Evolutionary conservation across 2,888 invertebrate species (phyloP).

Genomic region (Hirtodrosophila histrioides): DNA sequence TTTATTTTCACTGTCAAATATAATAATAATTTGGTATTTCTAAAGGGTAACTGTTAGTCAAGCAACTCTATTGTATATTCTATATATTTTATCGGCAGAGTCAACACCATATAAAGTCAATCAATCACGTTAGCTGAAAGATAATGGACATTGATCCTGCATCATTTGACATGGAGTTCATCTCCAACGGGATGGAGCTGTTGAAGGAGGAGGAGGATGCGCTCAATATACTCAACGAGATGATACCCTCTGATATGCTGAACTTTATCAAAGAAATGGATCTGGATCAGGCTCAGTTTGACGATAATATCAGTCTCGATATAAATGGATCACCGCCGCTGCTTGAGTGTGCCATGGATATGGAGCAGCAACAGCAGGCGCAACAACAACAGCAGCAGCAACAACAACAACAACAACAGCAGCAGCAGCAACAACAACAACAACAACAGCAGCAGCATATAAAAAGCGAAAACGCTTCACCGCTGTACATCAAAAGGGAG

Average conservation of each 20-base stretch:
- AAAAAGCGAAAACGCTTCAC: slow-evolving; percentile 64
- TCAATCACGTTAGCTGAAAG: slow-evolving; percentile 20
- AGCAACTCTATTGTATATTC: slow-evolving; percentile 2
- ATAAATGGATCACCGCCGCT: slow-evolving; percentile 51
- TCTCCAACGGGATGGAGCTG: slow-evolving; percentile 74
- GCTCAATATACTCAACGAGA: slow-evolving; percentile 82
- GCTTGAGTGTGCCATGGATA: slow-evolving; percentile 62
- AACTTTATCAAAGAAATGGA: slow-evolving; percentile 81
- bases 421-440: slow-evolving; percentile 16
- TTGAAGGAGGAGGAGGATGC: slow-evolving; percentile 83
- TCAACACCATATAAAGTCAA: slow-evolving; percentile 6
- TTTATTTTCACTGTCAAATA: too few species aligned
- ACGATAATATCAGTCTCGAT: slow-evolving; percentile 63
- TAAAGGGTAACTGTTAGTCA: neutral
- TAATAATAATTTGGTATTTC: too few species aligned
- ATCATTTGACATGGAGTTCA: slow-evolving; percentile 77
- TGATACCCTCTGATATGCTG: slow-evolving; percentile 82
- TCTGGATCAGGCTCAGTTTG: slow-evolving; percentile 75
- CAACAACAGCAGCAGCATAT: slow-evolving; percentile 36
- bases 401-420: slow-evolving; percentile 28
- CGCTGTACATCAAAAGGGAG: slow-evolving; percentile 71
- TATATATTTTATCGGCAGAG: slow-evolving; percentile 32
- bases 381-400: slow-evolving; percentile 7
- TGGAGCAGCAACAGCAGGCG: slow-evolving; percentile 29
- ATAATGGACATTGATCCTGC: slow-evolving; percentile 67